phyloP scores from a whole-genome alignment of 2,113 vertebrate genomes.

The Peromyscus californicus region DNA sequence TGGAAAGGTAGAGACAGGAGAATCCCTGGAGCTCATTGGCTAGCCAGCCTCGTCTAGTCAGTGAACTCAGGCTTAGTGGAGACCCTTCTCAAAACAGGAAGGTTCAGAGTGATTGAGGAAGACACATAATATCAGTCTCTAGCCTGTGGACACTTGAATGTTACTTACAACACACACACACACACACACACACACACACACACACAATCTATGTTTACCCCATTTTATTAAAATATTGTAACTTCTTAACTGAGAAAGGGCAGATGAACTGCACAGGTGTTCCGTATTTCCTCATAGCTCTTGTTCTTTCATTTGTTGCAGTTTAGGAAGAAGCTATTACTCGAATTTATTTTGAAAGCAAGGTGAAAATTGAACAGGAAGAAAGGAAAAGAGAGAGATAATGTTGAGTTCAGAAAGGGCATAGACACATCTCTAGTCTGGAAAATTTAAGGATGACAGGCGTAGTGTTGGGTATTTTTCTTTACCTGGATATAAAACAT shows the following conservation, averaged over 20 bases:
- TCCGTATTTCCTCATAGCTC: background rate
- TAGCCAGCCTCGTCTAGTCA: background rate
- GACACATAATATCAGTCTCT: no score
- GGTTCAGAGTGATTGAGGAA: background rate
- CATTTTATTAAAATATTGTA: background rate
- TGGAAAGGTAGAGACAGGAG: background rate
- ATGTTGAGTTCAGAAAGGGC: background rate
- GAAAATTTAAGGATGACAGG: background rate
- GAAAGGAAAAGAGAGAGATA: background rate
- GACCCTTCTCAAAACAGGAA: background rate
- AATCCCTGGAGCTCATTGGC: background rate
- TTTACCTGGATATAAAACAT: background rate
- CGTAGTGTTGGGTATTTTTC: background rate
- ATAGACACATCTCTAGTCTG: background rate
- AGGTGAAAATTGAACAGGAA: background rate
- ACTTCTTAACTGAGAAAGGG: background rate
- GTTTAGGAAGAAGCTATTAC: background rate
- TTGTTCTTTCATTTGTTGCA: background rate
- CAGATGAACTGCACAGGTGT: background rate
- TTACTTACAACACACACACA: background rate
- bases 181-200: background rate
- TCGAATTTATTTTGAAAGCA: constrained; percentile 16
- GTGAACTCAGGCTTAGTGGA: background rate
- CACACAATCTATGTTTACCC: background rate
- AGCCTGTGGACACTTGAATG: no score